Evolutionary conservation across 2,113 vertebrate genomes (phyloP).

Genomic region (Megaleporinus macrocephalus): DNA sequence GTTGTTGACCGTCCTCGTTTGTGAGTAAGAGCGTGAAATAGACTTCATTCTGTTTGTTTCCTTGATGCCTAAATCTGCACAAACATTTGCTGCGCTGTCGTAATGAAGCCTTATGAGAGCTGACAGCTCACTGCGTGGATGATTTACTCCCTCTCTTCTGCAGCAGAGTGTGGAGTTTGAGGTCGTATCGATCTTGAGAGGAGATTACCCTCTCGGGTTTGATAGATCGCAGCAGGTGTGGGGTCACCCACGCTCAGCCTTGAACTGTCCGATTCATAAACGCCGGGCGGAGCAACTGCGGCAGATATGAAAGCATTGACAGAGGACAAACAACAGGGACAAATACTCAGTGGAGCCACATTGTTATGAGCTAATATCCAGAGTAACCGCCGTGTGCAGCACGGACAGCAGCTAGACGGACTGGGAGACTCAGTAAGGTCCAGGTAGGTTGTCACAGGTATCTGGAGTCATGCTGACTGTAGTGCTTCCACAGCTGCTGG

Average conservation of each 20-base stretch:
- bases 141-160: conserved; percentile 13
- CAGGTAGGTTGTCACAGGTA: too few species aligned
- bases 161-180: background rate
- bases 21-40: background rate
- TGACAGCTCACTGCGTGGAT: background rate
- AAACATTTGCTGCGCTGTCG: background rate
- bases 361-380: too few species aligned
- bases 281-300: background rate
- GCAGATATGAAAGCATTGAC: background rate
- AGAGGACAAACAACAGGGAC: background rate
- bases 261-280: conserved; percentile 7
- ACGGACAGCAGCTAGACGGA: too few species aligned
- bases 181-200: background rate
- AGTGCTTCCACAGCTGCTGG: too few species aligned
- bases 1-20: background rate
- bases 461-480: too few species aligned
- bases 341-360: too few species aligned
- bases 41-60: conserved; percentile 11
- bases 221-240: conserved; percentile 4
- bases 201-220: background rate
- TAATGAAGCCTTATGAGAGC: conserved; percentile 7
- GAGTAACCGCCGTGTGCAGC: too few species aligned
- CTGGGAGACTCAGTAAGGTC: too few species aligned
- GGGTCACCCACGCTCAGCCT: conserved; percentile 1
- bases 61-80: background rate